Evolutionary conservation across 1,140 invertebrate species (phyloP).

Genomic region (Episyrphus balteatus): DNA sequence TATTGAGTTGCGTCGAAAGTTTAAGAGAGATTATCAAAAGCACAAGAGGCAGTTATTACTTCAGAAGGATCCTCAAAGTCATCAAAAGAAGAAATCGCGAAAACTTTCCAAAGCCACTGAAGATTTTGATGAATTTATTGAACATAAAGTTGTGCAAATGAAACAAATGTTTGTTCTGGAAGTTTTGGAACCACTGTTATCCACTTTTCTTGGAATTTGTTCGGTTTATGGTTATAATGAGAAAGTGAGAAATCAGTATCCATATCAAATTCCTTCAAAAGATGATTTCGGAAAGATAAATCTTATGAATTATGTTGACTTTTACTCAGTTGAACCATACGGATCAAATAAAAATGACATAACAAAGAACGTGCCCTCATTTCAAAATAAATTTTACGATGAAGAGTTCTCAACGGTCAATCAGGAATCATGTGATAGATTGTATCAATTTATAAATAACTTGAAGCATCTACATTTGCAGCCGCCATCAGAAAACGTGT

Average conservation of each 20-base stretch:
- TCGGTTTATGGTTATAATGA: slow-evolving; percentile 47
- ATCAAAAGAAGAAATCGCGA: slow-evolving; percentile 57
- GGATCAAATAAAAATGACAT: slow-evolving; percentile 3
- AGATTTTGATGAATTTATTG: slow-evolving; percentile 84
- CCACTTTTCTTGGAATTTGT: slow-evolving; percentile 59
- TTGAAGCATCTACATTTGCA: no score
- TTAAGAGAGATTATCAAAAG: not conserved
- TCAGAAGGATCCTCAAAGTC: slow-evolving; percentile 12
- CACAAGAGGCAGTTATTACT: not conserved
- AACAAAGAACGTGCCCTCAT: slow-evolving; percentile 40
- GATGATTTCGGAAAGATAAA: no score
- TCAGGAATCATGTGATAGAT: no score
- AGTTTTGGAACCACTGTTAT: slow-evolving; percentile 78
- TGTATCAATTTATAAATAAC: no score
- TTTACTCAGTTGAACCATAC: slow-evolving; percentile 67
- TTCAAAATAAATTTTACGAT: slow-evolving; percentile 85
- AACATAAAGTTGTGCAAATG: slow-evolving; percentile 75
- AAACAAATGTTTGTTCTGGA: slow-evolving; percentile 70
- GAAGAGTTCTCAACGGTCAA: slow-evolving; percentile 71
- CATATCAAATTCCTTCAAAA: no score
- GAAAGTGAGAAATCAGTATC: not conserved
- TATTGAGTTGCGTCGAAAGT: no score
- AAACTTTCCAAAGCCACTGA: slow-evolving; percentile 79
- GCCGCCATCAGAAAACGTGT: no score
- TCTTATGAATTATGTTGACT: slow-evolving; percentile 60